phyloP scores from a whole-genome alignment of 2,113 vertebrate species.

The Danio rerio region GRCz12tu NC_133196.1:7608501-7609000 shows the following conservation, averaged over 20 bases:
- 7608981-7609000: too few species aligned
- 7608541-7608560: conserved; percentile 23
- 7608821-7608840: conserved; percentile 31
- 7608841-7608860: conserved; percentile 15
- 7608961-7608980: neutral
- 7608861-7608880: conserved; percentile 37
- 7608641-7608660: neutral
- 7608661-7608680: neutral
- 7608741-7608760: neutral
- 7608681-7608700: conserved; percentile 67
- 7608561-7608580: conserved; percentile 50
- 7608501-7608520: neutral
- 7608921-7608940: conserved; percentile 16
- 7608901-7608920: conserved; percentile 6
- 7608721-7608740: conserved; percentile 50
- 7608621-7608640: conserved; percentile 1
- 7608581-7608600: conserved; percentile 65
- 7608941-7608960: conserved; percentile 15
- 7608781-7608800: conserved; percentile 25
- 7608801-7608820: conserved; percentile 30
- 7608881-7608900: conserved; percentile 18
- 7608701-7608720: conserved; percentile 57
- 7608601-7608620: conserved; percentile 52
- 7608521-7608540: neutral
- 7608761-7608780: neutral